Evolutionary conservation across 2,888 invertebrate genomes (phyloP).

Genomic region (Polydrusus tereticollis): DNA sequence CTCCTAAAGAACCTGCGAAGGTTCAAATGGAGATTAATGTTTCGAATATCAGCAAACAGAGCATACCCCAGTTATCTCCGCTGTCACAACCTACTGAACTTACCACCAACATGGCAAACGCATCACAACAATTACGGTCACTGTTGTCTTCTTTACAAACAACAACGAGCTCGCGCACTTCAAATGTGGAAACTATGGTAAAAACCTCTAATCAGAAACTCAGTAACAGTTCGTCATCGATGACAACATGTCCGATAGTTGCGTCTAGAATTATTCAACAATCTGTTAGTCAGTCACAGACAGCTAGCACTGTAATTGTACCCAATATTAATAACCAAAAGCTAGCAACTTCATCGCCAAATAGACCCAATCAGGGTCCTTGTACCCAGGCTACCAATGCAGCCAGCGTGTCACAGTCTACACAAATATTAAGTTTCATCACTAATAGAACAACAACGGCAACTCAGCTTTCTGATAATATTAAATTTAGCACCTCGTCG

Average conservation of each 20-base stretch:
- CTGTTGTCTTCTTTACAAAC: conserved; percentile 77
- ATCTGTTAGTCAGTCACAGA: conserved; percentile 54
- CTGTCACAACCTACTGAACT: conserved; percentile 80
- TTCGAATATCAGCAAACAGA: conserved; percentile 55
- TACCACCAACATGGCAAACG: conserved; percentile 80
- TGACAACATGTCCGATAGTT: conserved; percentile 57
- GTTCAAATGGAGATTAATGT: conserved; percentile 52
- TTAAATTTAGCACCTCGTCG: conserved; percentile 55
- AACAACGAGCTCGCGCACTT: conserved; percentile 70
- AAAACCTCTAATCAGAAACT: conserved; percentile 63
- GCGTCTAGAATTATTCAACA: conserved; percentile 60
- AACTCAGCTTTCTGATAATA: conserved; percentile 60
- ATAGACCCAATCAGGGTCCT: conserved; percentile 29
- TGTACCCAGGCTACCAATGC: not conserved
- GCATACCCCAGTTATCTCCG: conserved; percentile 78
- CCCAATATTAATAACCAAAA: conserved; percentile 61
- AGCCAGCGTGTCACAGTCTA: not conserved
- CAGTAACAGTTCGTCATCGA: conserved; percentile 58
- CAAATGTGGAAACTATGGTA: conserved; percentile 67
- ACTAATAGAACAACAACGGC: conserved; percentile 20
- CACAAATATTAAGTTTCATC: conserved; percentile 14
- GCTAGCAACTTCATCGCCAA: conserved; percentile 47
- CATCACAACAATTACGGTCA: conserved; percentile 77
- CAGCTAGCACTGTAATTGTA: conserved; percentile 59
- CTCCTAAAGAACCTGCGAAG: conserved; percentile 27